Evolutionary conservation across 2,888 invertebrate genomes (phyloP).

Genomic region (Epistrophella euchroma): DNA sequence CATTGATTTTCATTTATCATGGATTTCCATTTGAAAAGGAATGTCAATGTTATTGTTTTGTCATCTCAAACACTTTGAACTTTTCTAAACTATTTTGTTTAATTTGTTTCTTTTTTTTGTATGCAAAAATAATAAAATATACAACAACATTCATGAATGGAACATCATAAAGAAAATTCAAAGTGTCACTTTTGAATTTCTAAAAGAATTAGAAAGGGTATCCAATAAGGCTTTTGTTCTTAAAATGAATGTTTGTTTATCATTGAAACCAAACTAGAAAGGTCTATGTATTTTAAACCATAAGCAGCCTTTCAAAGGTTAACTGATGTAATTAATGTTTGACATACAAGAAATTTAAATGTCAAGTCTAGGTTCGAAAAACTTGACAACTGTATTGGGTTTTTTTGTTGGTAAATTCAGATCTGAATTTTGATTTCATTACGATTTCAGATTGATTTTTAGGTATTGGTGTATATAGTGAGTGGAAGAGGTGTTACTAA

Average conservation of each 20-base stretch:
- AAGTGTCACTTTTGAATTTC: not conserved
- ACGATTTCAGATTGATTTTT: no score
- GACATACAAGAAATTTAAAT: no score
- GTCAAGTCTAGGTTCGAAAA: no score
- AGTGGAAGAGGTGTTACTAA: no score
- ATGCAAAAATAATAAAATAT: not conserved
- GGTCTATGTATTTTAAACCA: no score
- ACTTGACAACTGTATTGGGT: no score
- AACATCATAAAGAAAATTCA: not conserved
- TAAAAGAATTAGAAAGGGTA: not conserved
- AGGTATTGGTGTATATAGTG: no score
- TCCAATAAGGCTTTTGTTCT: not conserved
- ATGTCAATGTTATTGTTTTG: not conserved
- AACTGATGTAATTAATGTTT: no score
- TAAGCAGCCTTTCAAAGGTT: no score
- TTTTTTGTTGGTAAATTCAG: no score
- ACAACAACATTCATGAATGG: not conserved
- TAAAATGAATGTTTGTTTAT: not conserved
- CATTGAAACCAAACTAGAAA: not conserved
- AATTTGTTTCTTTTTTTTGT: not conserved
- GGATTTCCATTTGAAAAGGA: conserved; percentile 3
- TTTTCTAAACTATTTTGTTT: not conserved
- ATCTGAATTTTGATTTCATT: no score
- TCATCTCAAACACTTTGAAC: not conserved
- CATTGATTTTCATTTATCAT: not conserved